Conservation (phyloP, 2,888 invertebrate species). For the Antheraea yamamai region DNA sequence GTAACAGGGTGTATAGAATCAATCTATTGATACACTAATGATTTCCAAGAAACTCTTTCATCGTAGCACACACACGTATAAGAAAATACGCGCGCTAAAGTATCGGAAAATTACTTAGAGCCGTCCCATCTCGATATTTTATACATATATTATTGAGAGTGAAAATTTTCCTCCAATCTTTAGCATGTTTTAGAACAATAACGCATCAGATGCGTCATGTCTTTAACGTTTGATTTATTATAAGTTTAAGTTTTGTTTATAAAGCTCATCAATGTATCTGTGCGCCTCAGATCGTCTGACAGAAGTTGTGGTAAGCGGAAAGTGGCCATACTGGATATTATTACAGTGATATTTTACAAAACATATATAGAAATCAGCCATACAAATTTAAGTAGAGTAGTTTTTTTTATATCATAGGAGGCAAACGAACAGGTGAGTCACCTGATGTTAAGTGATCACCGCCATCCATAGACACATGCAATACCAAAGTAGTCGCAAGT, state of each 20-base stretch:
- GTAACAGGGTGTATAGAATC: neutral
- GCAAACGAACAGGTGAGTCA: no score
- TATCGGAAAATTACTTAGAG: constrained; percentile 61
- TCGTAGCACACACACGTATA: neutral
- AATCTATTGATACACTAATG: constrained; percentile 8
- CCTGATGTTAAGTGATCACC: no score
- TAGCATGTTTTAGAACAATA: constrained; percentile 16
- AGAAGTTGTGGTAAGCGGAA: no score
- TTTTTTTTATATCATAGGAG: no score
- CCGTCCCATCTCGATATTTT: constrained; percentile 53
- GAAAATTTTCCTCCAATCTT: constrained; percentile 50
- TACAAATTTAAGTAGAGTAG: no score
- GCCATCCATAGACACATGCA: no score
- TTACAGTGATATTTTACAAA: no score
- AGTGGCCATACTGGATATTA: no score
- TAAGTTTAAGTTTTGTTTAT: neutral
- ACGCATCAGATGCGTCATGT: constrained; percentile 14
- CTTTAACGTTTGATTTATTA: constrained; percentile 1
- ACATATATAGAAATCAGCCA: no score
- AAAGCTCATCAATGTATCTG: neutral
- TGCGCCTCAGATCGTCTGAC: no score
- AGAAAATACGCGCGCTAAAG: constrained; percentile 25
- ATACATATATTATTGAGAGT: constrained; percentile 46
- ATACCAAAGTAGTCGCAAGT: no score
- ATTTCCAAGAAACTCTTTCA: constrained; percentile 13